Evolutionary conservation across 2,888 invertebrate species (phyloP).

Genomic region (Ectropis crepuscularia): DNA sequence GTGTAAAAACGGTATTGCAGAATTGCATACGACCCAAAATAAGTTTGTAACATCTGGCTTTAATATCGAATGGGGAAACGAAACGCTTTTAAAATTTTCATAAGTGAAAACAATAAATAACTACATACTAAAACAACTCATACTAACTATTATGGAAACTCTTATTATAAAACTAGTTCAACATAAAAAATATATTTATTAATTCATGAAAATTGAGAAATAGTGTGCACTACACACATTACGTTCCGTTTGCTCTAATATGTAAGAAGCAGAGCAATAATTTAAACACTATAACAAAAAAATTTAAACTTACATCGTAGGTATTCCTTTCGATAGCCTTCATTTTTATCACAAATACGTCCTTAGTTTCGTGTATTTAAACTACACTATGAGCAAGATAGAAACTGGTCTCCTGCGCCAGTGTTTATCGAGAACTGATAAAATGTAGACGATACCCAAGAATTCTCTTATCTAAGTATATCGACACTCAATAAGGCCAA

Average conservation of each 20-base stretch:
- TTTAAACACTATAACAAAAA: neutral
- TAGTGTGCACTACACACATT: too few species aligned
- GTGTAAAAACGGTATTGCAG: too few species aligned
- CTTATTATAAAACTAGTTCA: too few species aligned
- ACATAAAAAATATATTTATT: too few species aligned
- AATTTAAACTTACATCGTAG: constrained; percentile 39
- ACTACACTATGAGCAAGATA: constrained; percentile 7
- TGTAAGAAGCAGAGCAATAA: neutral
- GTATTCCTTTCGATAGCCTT: constrained; percentile 64
- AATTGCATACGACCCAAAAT: too few species aligned
- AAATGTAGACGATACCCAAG: constrained; percentile 45
- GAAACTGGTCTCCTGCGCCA: constrained; percentile 47
- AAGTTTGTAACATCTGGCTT: constrained; percentile 4
- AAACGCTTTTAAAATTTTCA: too few species aligned
- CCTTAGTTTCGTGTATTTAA: neutral
- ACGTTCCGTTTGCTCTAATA: too few species aligned
- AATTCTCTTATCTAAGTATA: constrained; percentile 54
- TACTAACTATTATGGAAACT: too few species aligned
- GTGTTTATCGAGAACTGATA: constrained; percentile 57
- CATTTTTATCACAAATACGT: constrained; percentile 40
- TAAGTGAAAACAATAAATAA: too few species aligned
- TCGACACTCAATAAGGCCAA: constrained; percentile 60
- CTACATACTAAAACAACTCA: too few species aligned
- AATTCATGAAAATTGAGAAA: too few species aligned
- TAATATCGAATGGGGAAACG: neutral